A percentile compares a stretch with the other conserved stretches of the same genome.
Evolutionary conservation across 37 sponge, comb jelly and placozoan genomes (phyloP).

Genomic region (Aplysina aerophoba): DNA sequence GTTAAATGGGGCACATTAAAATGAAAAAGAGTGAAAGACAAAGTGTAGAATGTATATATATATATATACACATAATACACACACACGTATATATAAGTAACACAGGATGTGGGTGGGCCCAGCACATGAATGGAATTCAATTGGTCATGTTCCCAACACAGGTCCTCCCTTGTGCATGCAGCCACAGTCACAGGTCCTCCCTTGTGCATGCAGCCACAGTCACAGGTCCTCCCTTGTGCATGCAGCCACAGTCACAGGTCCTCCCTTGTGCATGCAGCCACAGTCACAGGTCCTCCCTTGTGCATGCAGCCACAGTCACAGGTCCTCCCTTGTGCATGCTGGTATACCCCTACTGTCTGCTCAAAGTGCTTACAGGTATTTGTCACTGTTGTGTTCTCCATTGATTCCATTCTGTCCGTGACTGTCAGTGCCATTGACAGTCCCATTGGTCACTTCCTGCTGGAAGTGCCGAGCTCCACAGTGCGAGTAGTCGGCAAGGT

Average conservation of each 20-base stretch:
- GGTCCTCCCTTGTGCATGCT: not conserved
- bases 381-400: slow-evolving; percentile 13
- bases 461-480: slow-evolving; percentile 33
- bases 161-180: too few species aligned
- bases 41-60: too few species aligned
- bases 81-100: too few species aligned
- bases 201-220: too few species aligned
- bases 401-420: not conserved
- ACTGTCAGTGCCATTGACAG: not conserved
- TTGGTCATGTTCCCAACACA: too few species aligned
- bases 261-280: not conserved
- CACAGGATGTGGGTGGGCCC: too few species aligned
- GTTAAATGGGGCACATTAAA: too few species aligned
- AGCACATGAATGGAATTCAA: too few species aligned
- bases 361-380: not conserved
- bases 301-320: not conserved
- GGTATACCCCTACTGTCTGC: not conserved
- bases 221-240: not conserved
- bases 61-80: too few species aligned
- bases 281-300: not conserved
- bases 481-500: slow-evolving; percentile 72
- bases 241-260: not conserved
- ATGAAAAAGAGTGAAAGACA: too few species aligned
- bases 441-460: not conserved
- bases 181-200: too few species aligned